A percentile compares a stretch with the other conserved stretches of the same genome.
phyloP scores from a whole-genome alignment of 2,113 vertebrate species.

The Zapus hudsonius region DNA sequence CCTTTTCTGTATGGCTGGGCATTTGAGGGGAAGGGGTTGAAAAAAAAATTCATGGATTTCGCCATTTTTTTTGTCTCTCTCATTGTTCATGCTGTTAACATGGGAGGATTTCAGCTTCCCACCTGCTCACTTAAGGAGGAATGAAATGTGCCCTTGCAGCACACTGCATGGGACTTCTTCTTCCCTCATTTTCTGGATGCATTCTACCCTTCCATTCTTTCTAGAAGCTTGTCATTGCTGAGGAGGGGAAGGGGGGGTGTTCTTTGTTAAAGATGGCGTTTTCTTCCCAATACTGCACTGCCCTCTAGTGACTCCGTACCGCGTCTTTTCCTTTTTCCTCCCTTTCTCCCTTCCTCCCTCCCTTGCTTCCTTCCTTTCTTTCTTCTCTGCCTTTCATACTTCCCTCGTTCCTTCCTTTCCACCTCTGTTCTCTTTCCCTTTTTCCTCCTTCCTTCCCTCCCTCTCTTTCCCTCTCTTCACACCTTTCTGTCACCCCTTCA shows the following conservation, averaged over 20 bases:
- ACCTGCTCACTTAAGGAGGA: neutral
- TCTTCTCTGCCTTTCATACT: neutral
- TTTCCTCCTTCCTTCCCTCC: neutral
- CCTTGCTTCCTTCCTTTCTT: neutral
- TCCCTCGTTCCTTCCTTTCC: no score
- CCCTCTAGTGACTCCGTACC: conserved; percentile 81
- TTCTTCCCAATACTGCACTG: conserved; percentile 73
- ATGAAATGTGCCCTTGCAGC: neutral
- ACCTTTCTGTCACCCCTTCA: neutral
- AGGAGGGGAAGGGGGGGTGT: neutral
- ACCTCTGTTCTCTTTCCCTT: no score
- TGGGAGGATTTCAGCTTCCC: neutral
- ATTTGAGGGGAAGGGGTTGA: neutral
- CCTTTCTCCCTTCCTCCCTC: neutral
- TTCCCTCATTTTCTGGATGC: neutral
- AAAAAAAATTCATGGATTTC: neutral
- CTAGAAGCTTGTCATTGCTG: neutral
- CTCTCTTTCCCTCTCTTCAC: neutral
- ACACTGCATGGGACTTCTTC: neutral
- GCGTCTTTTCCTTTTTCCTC: neutral
- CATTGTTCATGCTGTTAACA: neutral
- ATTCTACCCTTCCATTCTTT: neutral
- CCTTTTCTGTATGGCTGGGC: neutral
- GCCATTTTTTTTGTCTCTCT: neutral
- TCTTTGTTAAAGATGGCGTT: accelerated